Conservation (phyloP, 2,888 invertebrate species). For the Nipponacmea schrenckii region DNA sequence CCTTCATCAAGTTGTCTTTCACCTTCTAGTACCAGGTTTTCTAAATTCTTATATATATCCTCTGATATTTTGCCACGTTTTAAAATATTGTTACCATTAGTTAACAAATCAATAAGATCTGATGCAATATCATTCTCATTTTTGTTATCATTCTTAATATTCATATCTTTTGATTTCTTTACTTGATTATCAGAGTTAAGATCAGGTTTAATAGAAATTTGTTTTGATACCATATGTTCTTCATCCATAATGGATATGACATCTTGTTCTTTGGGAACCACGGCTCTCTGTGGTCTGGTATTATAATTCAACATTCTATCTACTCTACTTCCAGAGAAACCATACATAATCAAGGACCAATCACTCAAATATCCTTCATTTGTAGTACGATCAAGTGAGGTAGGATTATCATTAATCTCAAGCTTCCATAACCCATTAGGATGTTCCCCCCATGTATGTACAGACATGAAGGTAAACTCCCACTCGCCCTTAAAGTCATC, state of each 20-base stretch:
- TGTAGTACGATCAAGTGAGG: neutral
- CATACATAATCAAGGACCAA: constrained; percentile 33
- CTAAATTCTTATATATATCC: neutral
- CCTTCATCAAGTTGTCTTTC: neutral
- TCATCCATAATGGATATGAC: constrained; percentile 32
- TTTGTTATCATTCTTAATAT: neutral
- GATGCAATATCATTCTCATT: neutral
- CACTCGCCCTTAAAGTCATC: constrained; percentile 50
- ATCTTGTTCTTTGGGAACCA: constrained; percentile 24
- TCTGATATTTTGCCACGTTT: no score
- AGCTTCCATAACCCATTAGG: constrained; percentile 60
- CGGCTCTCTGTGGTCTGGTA: constrained; percentile 21
- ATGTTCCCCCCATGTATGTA: constrained; percentile 63
- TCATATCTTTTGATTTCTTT: neutral
- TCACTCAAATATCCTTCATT: constrained; percentile 24
- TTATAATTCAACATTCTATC: neutral
- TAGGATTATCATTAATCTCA: constrained; percentile 45
- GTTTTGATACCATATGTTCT: constrained; percentile 35
- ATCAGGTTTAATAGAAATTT: constrained; percentile 33
- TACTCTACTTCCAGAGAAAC: constrained; percentile 25
- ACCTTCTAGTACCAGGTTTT: neutral
- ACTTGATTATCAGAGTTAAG: neutral
- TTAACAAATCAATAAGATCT: no score
- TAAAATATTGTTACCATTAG: no score
- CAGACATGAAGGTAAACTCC: constrained; percentile 63